Base-by-base conservation (phyloP, 1,140 invertebrate species). In the Eciton burchellii region DNA sequence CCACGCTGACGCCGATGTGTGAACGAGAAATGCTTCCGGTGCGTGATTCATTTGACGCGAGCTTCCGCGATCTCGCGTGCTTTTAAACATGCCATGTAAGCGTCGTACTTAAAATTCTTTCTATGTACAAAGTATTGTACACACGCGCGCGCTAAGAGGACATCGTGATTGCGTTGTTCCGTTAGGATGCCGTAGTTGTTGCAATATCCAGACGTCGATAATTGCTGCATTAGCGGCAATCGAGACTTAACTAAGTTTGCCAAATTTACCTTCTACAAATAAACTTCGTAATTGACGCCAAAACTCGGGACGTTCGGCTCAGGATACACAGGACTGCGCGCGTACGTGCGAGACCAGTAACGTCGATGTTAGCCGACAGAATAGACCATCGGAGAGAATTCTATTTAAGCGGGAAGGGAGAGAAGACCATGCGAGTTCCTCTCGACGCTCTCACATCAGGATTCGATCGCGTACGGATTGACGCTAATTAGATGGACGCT, bases 401-500 rank as follows among this genome's bases (percentile, higher is more conserved):
- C 12, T 79, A 49, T 56, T 79, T 79, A 68, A 79, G 2, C 19
- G 29, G 63, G 9, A 11, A 19, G 14, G 60, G 60, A 26, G 68
- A 43, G 63, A 63, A 60, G 52, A 79, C 26, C 43, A 14, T 9
- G 49, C 65, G 62, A 41, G 68, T 86, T 45, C 21, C 74, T 24
- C 85, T 84, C 59, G 85, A 77, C 76, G 56, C 56, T 6, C 63
- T 76, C 79, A 71, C 71, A 59, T 73, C 81, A 56, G 71, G 72
- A 74, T 68, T 60, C 21, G 68, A 74, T 81, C 76, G 77, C 54
- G 59, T 73, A 41, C 45, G 59, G 83, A 49, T 72, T 82, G 86
- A 88, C 87, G 71, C 83, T 88, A 88, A 88, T 88, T 88, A 88
- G 74, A 81, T 72, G 79, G 73, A 21, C 84, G 81, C 43, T 82